phyloP scores from a whole-genome alignment of 1,140 invertebrate species.

The Oscheius sp. region DNA sequence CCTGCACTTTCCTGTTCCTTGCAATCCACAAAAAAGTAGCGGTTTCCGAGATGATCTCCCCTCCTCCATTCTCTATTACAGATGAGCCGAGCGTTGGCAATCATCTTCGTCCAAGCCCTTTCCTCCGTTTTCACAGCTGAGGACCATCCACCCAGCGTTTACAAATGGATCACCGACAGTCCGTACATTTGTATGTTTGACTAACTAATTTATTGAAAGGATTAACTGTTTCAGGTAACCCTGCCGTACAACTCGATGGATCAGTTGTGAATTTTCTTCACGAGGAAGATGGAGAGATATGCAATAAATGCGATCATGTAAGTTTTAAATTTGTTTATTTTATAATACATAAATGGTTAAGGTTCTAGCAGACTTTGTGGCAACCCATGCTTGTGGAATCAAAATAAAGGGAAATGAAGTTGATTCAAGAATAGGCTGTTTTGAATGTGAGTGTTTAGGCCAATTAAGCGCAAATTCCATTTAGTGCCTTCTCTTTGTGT shows the following conservation, averaged over 20 bases:
- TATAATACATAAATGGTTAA: not conserved
- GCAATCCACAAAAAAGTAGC: too few relatives aligned
- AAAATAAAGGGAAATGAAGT: conserved; percentile 12
- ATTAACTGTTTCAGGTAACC: conserved; percentile 11
- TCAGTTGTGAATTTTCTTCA: conserved; percentile 22
- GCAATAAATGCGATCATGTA: conserved; percentile 24
- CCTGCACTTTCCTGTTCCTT: not conserved
- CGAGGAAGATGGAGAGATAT: conserved; percentile 21
- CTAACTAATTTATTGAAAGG: not conserved
- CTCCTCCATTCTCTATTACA: too few relatives aligned
- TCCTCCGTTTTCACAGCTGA: too few relatives aligned
- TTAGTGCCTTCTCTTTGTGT: conserved; percentile 30
- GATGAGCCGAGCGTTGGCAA: too few relatives aligned
- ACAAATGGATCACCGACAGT: conserved; percentile 28
- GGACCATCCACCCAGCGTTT: conserved; percentile 22
- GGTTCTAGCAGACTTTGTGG: not conserved
- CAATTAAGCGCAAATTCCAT: not conserved
- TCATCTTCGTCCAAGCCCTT: too few relatives aligned
- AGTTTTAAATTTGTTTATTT: conserved; percentile 1
- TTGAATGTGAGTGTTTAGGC: conserved; percentile 4
- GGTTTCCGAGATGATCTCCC: not conserved
- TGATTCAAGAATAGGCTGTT: conserved; percentile 12
- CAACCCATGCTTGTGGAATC: conserved; percentile 23
- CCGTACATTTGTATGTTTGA: conserved; percentile 27
- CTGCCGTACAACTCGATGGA: conserved; percentile 21